Evolutionary conservation across 1,140 invertebrate genomes (phyloP), one percentile per base, ranked within the genome.

Genomic region (Meloidogyne chitwoodi): DNA sequence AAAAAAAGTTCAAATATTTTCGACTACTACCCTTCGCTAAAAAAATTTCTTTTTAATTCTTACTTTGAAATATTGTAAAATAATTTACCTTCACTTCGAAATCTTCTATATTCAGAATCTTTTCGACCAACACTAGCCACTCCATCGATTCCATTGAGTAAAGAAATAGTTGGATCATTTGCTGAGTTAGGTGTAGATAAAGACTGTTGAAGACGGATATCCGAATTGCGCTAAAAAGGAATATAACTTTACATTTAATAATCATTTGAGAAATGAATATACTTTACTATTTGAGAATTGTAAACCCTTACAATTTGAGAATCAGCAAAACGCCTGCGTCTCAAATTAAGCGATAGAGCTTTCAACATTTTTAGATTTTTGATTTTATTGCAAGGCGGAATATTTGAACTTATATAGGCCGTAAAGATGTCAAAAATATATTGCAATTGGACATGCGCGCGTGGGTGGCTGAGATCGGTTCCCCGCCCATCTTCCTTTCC

Each of bases 101-200:
- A 85, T 27, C 84, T 75, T 14, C 84, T 71, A 71, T 85, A 85
- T 74, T 85, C 84, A n/a, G 80, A 79, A n/a, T 85, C 86, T 62
- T 87, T 85, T 62, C 66, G 66, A 11, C 63, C 31, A 24, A 34
- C 68, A 34, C 31, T 26, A 62, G 73, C 63, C 38, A 5, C 56
- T 5, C 68, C 71, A 38, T 72, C 38, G 26, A 11, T 44, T 22
- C 61, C 56, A 56, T 74, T 68, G 12, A 48, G 74, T 11, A 65
- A 62, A 16, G 41, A 62, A 14, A 31, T n/a, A 14, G 29, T 1
- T 12, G 67, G 26, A 56, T 78, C 77, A 16, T 81, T 81, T 31
- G 78, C 71, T 2, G 83, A 78, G 56, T 77, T 76, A 34, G 84
- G 84, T 2, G 84, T 85, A 14, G 84, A 85, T 14, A 85, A 76